phyloP scores from a whole-genome alignment of 2,113 vertebrate species.

The Stictonetta naevosa region DNA sequence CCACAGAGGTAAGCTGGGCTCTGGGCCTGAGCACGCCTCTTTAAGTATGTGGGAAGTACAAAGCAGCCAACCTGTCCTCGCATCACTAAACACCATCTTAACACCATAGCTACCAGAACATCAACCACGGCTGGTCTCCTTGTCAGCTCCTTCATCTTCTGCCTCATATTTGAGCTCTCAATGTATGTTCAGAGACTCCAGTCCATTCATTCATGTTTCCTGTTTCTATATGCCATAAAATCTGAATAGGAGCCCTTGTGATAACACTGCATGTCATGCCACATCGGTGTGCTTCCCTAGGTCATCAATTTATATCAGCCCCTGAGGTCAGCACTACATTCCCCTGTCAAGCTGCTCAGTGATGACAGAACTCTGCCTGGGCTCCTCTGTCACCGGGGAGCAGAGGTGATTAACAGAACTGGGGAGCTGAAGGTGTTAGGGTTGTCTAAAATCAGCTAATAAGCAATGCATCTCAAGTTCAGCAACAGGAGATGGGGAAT shows the following conservation, averaged over 20 bases:
- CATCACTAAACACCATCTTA: background rate
- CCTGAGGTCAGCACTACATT: background rate
- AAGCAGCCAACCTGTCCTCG: background rate
- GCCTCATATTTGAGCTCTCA: background rate
- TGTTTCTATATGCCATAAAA: background rate
- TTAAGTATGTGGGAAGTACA: background rate
- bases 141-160: background rate
- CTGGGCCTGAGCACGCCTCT: background rate
- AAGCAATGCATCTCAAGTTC: background rate
- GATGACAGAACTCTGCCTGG: background rate
- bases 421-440: background rate
- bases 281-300: background rate
- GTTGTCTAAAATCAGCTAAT: background rate
- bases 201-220: rapidly evolving
- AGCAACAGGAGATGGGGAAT: background rate
- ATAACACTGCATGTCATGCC: background rate
- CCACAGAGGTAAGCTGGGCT: background rate
- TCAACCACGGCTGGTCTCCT: background rate
- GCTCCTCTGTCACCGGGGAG: background rate
- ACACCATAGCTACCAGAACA: background rate
- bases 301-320: background rate
- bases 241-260: background rate
- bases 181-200: background rate
- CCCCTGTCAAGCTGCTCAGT: background rate
- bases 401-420: background rate